These are phyloP conservation scores for Eolophus roseicapilla DNA, from an alignment of 2,113 vertebrate genomes.

Conservation along the genomic window DNA sequence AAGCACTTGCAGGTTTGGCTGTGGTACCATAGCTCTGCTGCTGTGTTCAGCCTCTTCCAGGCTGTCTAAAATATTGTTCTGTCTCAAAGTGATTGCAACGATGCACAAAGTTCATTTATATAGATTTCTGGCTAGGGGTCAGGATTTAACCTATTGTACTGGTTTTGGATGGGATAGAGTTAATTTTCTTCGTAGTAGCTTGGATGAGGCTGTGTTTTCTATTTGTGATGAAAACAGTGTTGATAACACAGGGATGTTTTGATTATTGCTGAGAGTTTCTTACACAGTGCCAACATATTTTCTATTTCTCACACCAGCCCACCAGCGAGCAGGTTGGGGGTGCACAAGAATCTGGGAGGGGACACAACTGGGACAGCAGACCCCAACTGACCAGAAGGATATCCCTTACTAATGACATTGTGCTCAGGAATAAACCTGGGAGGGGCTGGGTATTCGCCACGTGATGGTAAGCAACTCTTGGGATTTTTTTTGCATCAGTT, in stretches of 20 bases:
- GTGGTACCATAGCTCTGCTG: neutral
- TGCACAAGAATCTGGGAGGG: neutral
- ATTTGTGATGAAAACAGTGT: neutral
- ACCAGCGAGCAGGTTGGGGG: neutral
- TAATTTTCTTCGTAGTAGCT: neutral
- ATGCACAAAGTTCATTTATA: neutral
- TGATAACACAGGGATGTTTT: neutral
- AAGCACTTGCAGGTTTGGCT: neutral
- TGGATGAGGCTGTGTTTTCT: neutral
- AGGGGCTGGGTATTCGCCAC: fast-evolving
- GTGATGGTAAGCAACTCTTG: neutral
- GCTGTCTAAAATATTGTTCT: neutral
- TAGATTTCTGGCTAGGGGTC: neutral
- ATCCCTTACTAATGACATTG: fast-evolving
- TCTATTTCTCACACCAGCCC: neutral
- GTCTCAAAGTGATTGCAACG: neutral
- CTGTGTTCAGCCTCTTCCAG: neutral
- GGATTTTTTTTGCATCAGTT: fast-evolving
- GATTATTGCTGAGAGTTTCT: neutral
- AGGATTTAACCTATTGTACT: neutral
- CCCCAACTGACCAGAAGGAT: neutral
- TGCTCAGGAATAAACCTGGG: neutral
- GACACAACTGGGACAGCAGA: neutral
- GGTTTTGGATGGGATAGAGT: neutral
- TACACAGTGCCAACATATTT: neutral